These are phyloP conservation scores for Agonum fuliginosum DNA, from an alignment of 2,888 invertebrate genomes.

Conservation along the genomic window DNA sequence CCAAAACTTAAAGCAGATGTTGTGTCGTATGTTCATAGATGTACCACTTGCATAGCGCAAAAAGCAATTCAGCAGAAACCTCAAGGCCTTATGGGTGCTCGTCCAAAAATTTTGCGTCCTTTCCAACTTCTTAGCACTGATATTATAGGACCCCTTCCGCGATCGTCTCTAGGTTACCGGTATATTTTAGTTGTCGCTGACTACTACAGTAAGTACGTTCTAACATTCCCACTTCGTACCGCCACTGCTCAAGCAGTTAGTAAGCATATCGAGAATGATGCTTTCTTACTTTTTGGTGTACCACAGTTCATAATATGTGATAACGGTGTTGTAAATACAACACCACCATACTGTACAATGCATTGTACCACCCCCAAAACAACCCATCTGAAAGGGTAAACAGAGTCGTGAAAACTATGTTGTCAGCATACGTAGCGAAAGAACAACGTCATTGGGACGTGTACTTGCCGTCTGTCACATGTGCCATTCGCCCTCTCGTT, in stretches of 20 bases:
- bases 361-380: background rate
- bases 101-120: background rate
- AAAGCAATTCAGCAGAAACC: background rate
- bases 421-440: background rate
- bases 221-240: slow-evolving; percentile 46
- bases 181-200: slow-evolving; percentile 17
- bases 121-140: background rate
- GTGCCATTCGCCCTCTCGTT: background rate
- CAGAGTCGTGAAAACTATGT: too few relatives aligned
- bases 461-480: background rate
- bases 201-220: background rate
- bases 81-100: background rate
- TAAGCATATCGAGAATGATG: slow-evolving; percentile 55
- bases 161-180: background rate
- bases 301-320: slow-evolving; percentile 56
- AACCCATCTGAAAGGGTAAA: slow-evolving; percentile 2
- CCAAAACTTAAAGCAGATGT: slow-evolving; percentile 27
- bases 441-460: background rate
- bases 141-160: background rate
- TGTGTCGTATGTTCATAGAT: slow-evolving; percentile 12
- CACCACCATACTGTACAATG: background rate
- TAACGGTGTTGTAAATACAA: slow-evolving; percentile 55
- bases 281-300: too few relatives aligned
- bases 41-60: background rate
- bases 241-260: slow-evolving; percentile 47